Percentiles rank a stretch among this genome's conserved stretches.
Conservation (phyloP, 1,140 invertebrate species). For the Helicoverpa armigera region DNA sequence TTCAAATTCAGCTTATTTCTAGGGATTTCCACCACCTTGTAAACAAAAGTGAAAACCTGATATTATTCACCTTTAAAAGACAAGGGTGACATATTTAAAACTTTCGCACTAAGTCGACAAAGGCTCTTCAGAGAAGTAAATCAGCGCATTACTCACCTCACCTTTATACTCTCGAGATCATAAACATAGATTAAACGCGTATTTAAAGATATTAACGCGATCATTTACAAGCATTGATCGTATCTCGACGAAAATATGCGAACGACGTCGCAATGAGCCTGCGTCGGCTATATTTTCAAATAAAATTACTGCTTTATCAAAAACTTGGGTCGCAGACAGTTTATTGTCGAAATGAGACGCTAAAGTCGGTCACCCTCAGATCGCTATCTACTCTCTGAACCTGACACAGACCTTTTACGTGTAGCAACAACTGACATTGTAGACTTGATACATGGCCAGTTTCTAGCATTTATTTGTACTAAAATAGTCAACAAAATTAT, state of each 20-base stretch:
- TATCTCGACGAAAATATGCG: conserved; percentile 33
- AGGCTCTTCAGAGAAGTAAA: not conserved
- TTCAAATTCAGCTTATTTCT: not conserved
- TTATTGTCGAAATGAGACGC: conserved; percentile 16
- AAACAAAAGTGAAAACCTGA: not conserved
- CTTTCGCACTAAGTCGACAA: not conserved
- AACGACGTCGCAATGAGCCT: conserved; percentile 1
- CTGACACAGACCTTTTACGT: conserved; percentile 27
- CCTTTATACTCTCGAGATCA: conserved; percentile 7
- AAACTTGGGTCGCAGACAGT: not conserved
- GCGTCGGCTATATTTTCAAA: not conserved
- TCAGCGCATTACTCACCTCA: conserved; percentile 17
- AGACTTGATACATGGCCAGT: not conserved
- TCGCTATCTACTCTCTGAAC: conserved; percentile 43
- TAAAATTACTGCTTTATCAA: conserved; percentile 43
- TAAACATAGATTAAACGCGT: conserved; percentile 37
- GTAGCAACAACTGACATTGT: conserved; percentile 3
- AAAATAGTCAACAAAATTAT: too few species aligned
- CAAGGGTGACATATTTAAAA: not conserved
- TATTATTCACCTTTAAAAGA: conserved; percentile 4
- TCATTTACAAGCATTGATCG: conserved; percentile 26
- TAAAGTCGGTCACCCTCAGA: conserved; percentile 10
- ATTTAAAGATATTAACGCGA: conserved; percentile 34
- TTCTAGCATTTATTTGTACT: not conserved
- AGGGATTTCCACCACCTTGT: not conserved